Percentiles rank a stretch among this genome's conserved stretches.
phyloP scores from a whole-genome alignment of 2,113 vertebrate species.

The Puma concolor region DNA sequence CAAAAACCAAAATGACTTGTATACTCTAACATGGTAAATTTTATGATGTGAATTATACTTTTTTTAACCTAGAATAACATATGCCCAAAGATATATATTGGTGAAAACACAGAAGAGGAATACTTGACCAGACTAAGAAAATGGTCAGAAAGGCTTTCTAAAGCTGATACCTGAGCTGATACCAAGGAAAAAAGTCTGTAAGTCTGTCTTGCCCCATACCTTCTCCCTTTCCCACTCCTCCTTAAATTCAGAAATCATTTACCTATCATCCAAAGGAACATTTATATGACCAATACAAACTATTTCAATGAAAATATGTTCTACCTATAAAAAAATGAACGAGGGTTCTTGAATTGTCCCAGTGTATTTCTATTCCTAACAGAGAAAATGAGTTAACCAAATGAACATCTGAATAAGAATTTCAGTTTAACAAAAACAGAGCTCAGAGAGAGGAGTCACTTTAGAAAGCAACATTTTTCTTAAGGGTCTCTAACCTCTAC shows the following conservation, averaged over 20 bases:
- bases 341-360: not conserved
- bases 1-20: not conserved
- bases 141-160: not conserved
- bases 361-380: not conserved
- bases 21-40: conserved; percentile 18
- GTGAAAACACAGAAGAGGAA: not conserved
- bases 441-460: not conserved
- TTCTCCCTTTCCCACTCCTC: not conserved
- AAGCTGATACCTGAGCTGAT: not conserved
- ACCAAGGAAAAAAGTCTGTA: not conserved
- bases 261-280: not conserved
- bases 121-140: not conserved
- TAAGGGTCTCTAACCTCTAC: not conserved
- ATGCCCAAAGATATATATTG: not conserved
- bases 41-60: not conserved
- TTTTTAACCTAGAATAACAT: not conserved
- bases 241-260: conserved; percentile 22
- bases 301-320: not conserved
- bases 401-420: not conserved
- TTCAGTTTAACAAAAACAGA: not conserved
- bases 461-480: not conserved
- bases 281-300: not conserved
- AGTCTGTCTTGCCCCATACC: not conserved
- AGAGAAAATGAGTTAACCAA: not conserved
- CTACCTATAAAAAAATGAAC: not conserved